phyloP scores from a whole-genome alignment of 2,888 invertebrate species.

The Hypolimnas misippus region DNA sequence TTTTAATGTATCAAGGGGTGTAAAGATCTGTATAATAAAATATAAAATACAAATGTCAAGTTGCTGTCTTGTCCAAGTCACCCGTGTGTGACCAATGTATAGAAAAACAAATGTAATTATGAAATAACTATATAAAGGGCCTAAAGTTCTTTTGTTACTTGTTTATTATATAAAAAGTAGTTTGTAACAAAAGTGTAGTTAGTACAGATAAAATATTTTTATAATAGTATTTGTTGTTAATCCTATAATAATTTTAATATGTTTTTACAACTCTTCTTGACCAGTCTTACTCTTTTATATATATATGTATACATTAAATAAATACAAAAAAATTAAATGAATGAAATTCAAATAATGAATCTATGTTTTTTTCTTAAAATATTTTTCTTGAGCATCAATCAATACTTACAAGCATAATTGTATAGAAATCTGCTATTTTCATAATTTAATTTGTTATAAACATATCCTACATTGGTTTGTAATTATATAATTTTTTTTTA shows the following conservation, averaged over 20 bases:
- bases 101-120: not conserved
- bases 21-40: too few relatives aligned
- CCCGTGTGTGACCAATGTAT: not conserved
- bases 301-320: not conserved
- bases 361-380: not conserved
- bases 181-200: not conserved
- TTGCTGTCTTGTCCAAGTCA: not conserved
- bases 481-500: not conserved
- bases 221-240: constrained; percentile 12
- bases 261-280: not conserved
- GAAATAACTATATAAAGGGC: not conserved
- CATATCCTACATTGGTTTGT: too few relatives aligned
- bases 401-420: not conserved
- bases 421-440: not conserved
- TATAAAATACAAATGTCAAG: too few relatives aligned
- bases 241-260: not conserved
- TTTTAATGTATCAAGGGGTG: too few relatives aligned
- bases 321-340: not conserved
- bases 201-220: constrained; percentile 8
- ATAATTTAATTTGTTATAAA: not conserved
- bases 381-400: too few relatives aligned
- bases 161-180: not conserved
- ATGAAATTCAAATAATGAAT: not conserved
- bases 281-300: not conserved
- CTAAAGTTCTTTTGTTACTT: constrained; percentile 7